A percentile compares a stretch with the other conserved stretches of the same genome.
These are phyloP conservation scores for Temnothorax curvispinosus DNA, from an alignment of 1,140 invertebrate species.

Conservation along the genomic window DNA sequence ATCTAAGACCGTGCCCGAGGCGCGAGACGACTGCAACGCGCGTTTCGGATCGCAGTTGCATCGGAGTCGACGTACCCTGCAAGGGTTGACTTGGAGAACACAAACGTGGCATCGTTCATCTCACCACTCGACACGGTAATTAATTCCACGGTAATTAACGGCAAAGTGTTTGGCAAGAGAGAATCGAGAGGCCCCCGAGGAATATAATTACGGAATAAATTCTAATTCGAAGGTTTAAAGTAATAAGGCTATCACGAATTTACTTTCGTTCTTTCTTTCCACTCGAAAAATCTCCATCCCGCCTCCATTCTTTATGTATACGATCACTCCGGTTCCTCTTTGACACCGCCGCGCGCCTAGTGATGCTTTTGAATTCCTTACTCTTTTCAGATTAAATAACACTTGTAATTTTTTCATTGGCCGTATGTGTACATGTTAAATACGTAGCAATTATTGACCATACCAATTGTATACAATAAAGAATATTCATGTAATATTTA, in stretches of 20 bases:
- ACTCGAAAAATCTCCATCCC: not conserved
- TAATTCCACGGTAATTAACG: constrained; percentile 74
- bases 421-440: not conserved
- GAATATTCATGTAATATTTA: constrained; percentile 5
- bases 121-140: constrained; percentile 70
- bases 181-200: constrained; percentile 6
- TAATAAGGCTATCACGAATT: constrained; percentile 59
- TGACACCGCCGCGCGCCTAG: not conserved
- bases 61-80: not conserved
- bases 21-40: constrained; percentile 34
- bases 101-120: constrained; percentile 63
- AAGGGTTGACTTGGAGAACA: constrained; percentile 47
- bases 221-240: constrained; percentile 59
- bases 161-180: constrained; percentile 34
- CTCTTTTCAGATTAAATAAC: not conserved
- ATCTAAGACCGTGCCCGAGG: constrained; percentile 53
- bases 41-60: constrained; percentile 22
- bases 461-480: not conserved
- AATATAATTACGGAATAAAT: constrained; percentile 74
- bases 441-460: not conserved
- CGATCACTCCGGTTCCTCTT: not conserved
- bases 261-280: not conserved
- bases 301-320: not conserved
- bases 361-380: constrained; percentile 5
- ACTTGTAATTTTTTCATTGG: not conserved